These are phyloP conservation scores for Drosophila antonietae DNA, from an alignment of 2,888 invertebrate species.

Conservation along the genomic window DNA sequence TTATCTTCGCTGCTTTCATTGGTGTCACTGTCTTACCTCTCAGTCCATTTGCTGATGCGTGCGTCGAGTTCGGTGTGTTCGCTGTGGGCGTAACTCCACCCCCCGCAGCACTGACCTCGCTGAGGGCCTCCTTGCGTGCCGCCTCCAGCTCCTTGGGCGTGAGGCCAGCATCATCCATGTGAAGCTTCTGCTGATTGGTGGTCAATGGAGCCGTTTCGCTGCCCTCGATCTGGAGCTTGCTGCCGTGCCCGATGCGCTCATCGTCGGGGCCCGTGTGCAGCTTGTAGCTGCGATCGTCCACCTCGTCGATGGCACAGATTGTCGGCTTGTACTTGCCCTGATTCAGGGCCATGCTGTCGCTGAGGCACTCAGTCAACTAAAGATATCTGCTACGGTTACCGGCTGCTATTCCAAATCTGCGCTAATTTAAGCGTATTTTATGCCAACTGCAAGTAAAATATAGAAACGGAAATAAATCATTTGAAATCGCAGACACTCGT, in stretches of 20 bases:
- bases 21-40: slow-evolving; percentile 62
- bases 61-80: slow-evolving; percentile 68
- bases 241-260: slow-evolving; percentile 41
- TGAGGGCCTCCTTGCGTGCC: slow-evolving; percentile 56
- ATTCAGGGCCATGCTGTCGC: slow-evolving; percentile 70
- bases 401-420: background rate
- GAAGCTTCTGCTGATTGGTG: slow-evolving; percentile 81
- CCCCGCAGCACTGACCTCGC: slow-evolving; percentile 43
- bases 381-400: background rate
- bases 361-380: slow-evolving; percentile 14
- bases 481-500: slow-evolving; percentile 27
- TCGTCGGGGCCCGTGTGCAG: slow-evolving; percentile 68
- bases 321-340: slow-evolving; percentile 82
- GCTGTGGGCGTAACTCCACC: slow-evolving; percentile 61
- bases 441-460: slow-evolving; percentile 24
- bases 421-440: slow-evolving; percentile 39
- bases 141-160: slow-evolving; percentile 77
- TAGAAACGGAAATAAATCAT: slow-evolving; percentile 28
- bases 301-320: slow-evolving; percentile 81
- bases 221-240: slow-evolving; percentile 81
- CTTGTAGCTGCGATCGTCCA: slow-evolving; percentile 79
- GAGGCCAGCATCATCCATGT: slow-evolving; percentile 75
- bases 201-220: slow-evolving; percentile 83
- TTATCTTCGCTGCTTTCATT: background rate
- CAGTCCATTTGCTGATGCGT: slow-evolving; percentile 78